Conservation (phyloP, 64 coral and sea anemone genomes). For the Anthopleura sola region DNA sequence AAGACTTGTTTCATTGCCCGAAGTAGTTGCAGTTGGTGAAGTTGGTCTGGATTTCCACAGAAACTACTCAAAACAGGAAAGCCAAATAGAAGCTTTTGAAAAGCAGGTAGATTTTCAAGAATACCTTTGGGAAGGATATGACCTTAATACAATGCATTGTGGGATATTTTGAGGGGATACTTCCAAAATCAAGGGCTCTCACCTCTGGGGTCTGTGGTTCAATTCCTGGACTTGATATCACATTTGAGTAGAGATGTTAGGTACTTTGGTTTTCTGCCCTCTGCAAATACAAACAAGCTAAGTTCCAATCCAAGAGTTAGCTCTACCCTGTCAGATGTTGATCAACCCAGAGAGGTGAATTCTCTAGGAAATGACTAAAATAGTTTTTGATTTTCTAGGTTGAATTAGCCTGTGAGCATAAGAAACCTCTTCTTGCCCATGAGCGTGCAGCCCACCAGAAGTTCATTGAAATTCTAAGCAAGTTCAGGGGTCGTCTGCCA, state of each 20-base stretch:
- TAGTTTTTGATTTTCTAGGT: constrained; percentile 48
- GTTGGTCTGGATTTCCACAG: constrained; percentile 96
- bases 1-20: constrained; percentile 69
- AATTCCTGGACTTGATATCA: too few species aligned
- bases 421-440: constrained; percentile 89
- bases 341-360: too few species aligned
- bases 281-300: too few species aligned
- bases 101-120: constrained; percentile 59
- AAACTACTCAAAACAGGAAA: constrained; percentile 84
- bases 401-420: constrained; percentile 80
- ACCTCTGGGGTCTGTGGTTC: too few species aligned
- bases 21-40: constrained; percentile 97
- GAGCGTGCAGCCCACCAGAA: constrained; percentile 88
- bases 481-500: constrained; percentile 70
- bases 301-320: too few species aligned
- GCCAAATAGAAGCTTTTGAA: constrained; percentile 83
- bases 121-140: not conserved
- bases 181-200: too few species aligned
- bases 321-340: too few species aligned
- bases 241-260: too few species aligned
- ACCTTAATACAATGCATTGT: too few species aligned
- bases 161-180: too few species aligned
- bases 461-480: constrained; percentile 78
- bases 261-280: too few species aligned
- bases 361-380: not conserved